Conservation (phyloP, 30 jellyfish, hydroid and myxozoan genomes). For the Cassiopea andromeda region DNA sequence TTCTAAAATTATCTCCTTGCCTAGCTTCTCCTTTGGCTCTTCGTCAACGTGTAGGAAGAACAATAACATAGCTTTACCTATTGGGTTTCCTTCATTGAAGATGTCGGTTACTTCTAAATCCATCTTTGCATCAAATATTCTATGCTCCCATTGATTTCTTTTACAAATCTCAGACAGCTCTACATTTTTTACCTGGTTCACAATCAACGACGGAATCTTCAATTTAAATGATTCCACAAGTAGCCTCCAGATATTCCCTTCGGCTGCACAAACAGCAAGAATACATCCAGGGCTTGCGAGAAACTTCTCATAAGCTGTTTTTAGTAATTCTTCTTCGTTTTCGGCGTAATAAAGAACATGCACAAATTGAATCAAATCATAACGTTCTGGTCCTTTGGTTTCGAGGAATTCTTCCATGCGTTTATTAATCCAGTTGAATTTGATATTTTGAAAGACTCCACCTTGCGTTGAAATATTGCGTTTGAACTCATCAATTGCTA, state of each 20-base stretch:
- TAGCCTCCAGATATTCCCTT: too few relatives aligned
- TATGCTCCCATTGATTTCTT: conserved; percentile 10
- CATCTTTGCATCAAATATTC: background rate
- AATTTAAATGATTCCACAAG: too few relatives aligned
- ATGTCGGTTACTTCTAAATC: conserved; percentile 22
- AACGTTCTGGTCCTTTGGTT: background rate
- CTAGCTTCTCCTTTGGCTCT: conserved; percentile 7
- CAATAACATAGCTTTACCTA: too few relatives aligned
- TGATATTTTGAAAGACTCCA: background rate
- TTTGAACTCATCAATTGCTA: conserved; percentile 10
- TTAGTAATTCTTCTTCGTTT: background rate
- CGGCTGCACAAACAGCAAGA: too few relatives aligned
- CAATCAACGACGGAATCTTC: too few relatives aligned
- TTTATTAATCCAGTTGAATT: conserved; percentile 20
- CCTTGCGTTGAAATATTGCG: background rate
- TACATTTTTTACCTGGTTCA: background rate
- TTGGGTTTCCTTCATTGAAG: conserved; percentile 1
- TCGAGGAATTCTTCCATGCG: conserved; percentile 9
- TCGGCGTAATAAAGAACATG: conserved; percentile 27
- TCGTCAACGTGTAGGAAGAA: conserved; percentile 28
- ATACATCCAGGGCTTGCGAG: too few relatives aligned
- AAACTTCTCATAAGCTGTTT: background rate
- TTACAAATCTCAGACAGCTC: background rate
- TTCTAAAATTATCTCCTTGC: background rate
- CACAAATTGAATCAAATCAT: conserved; percentile 20